A percentile compares a stretch with the other conserved stretches of the same genome.
Conservation (phyloP, 2,888 invertebrate genomes). For the Melanchra persicariae region DNA sequence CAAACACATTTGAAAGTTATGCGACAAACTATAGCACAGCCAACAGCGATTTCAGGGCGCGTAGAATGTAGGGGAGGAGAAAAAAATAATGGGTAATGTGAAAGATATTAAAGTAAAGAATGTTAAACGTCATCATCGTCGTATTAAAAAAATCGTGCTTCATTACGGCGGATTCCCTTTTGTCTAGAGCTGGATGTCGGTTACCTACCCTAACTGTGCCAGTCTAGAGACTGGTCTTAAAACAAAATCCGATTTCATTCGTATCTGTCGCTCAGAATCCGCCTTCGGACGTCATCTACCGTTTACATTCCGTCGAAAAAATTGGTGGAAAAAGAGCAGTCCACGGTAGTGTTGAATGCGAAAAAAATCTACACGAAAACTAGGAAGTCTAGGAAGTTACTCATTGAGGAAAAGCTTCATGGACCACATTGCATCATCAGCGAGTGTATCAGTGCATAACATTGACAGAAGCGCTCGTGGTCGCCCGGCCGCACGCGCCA, state of each 20-base stretch:
- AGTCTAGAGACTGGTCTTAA: no score
- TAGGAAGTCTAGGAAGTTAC: not conserved
- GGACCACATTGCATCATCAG: not conserved
- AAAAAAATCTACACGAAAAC: no score
- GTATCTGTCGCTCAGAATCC: no score
- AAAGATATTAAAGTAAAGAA: not conserved
- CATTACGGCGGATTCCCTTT: no score
- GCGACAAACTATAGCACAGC: not conserved
- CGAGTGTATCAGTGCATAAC: constrained; percentile 10
- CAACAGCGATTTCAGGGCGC: not conserved
- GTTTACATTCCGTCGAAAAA: no score
- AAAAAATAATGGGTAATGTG: not conserved
- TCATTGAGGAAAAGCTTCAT: not conserved
- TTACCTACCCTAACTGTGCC: no score
- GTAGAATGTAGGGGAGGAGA: not conserved
- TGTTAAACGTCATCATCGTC: no score
- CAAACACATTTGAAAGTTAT: not conserved
- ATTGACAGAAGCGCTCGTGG: not conserved
- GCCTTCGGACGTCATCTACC: no score
- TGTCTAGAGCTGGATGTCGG: no score
- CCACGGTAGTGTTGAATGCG: not conserved
- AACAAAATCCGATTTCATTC: no score
- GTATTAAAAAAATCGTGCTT: no score
- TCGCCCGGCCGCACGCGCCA: constrained; percentile 14
- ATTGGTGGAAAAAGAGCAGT: no score